Percentiles rank a stretch among this genome's conserved stretches.
Conservation (phyloP, 2,113 vertebrate genomes). For the Urocolius indicus region DNA sequence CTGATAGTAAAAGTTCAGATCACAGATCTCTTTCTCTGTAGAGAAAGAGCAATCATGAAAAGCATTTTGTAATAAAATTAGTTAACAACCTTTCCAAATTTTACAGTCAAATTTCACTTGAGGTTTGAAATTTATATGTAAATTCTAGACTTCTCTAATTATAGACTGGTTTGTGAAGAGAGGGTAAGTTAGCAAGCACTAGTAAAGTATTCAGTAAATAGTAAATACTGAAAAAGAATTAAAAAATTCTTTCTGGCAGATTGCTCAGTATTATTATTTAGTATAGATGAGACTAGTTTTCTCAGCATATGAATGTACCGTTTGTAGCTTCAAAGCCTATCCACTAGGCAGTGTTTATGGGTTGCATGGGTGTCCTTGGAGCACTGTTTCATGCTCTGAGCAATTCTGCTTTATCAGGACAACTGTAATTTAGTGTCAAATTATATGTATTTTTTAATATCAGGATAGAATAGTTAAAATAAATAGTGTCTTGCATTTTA, state of each 20-base stretch:
- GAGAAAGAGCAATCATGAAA: neutral
- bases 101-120: neutral
- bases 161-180: neutral
- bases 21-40: neutral
- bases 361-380: neutral
- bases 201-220: neutral
- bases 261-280: neutral
- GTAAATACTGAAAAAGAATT: neutral
- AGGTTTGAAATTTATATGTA: neutral
- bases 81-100: neutral
- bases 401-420: neutral
- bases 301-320: fast-evolving
- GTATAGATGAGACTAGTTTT: neutral
- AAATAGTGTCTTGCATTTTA: neutral
- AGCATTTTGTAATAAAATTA: neutral
- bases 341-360: neutral
- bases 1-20: neutral
- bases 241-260: neutral
- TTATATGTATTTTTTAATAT: neutral
- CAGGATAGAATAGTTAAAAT: neutral
- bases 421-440: neutral
- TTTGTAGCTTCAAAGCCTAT: neutral
- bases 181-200: neutral
- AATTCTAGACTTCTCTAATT: neutral
- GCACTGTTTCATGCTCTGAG: neutral